Evolutionary conservation across 1,140 invertebrate genomes (phyloP).

Genomic region (Microvelia longipes): DNA sequence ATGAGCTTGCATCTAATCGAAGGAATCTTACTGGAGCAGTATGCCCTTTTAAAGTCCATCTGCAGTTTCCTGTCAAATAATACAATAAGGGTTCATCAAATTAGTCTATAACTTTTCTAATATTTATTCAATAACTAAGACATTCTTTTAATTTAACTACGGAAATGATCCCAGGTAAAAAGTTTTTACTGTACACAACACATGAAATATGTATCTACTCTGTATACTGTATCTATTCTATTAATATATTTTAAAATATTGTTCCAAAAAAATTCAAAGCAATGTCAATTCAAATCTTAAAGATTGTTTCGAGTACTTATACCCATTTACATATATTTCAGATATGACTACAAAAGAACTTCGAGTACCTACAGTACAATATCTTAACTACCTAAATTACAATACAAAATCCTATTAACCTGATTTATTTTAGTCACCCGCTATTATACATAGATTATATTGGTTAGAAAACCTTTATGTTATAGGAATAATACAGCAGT

Average conservation of each 20-base stretch:
- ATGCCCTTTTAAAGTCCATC: conserved; percentile 56
- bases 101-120: background rate
- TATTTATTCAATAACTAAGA: background rate
- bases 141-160: background rate
- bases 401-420: no score
- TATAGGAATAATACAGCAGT: no score
- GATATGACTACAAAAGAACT: no score
- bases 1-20: conserved; percentile 31
- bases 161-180: background rate
- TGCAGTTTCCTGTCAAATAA: conserved; percentile 41
- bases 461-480: no score
- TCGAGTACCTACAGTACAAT: no score
- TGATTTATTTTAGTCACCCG: no score
- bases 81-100: conserved; percentile 1
- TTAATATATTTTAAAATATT: background rate
- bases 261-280: no score
- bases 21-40: conserved; percentile 54
- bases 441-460: no score
- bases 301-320: no score
- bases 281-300: no score
- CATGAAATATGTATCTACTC: background rate
- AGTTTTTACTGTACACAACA: background rate
- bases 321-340: no score
- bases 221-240: background rate
- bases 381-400: no score